Conservation (phyloP, 2,113 vertebrate species). For the Aspidoscelis tigris region DNA sequence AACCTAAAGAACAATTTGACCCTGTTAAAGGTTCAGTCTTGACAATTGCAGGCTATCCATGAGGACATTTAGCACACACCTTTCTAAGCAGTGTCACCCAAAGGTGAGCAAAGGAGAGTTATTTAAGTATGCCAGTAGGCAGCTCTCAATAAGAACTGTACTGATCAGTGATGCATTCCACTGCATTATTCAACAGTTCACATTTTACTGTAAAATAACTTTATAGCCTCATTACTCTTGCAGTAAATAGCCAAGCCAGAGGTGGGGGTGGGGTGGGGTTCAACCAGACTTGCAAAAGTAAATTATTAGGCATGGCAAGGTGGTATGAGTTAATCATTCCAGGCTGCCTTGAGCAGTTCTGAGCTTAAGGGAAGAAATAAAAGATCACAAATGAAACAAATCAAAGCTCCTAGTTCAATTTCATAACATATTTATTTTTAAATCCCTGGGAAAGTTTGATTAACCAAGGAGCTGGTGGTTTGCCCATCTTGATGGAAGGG, state of each 20-base stretch:
- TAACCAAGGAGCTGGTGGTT: conserved; percentile 62
- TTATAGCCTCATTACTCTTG: conserved; percentile 42
- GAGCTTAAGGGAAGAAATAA: conserved; percentile 24
- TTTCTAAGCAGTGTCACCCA: conserved; percentile 27
- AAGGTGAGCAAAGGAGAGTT: not conserved
- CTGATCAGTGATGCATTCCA: conserved; percentile 22
- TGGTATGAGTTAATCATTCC: conserved; percentile 41
- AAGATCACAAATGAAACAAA: conserved; percentile 25
- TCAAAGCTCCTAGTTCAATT: conserved; percentile 45
- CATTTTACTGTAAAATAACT: conserved; percentile 47
- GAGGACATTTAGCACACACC: conserved; percentile 49
- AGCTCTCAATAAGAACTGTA: conserved; percentile 43
- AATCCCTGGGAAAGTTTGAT: conserved; percentile 70
- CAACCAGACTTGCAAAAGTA: conserved; percentile 48
- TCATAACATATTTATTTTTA: conserved; percentile 10
- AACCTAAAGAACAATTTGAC: conserved; percentile 67
- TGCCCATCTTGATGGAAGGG: conserved; percentile 69
- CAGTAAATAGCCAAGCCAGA: conserved; percentile 29
- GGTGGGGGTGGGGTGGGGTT: conserved; percentile 8
- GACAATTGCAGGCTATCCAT: conserved; percentile 55
- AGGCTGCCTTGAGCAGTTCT: conserved; percentile 43
- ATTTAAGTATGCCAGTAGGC: conserved; percentile 16
- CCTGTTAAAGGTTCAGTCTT: conserved; percentile 53
- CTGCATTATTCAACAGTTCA: conserved; percentile 49
- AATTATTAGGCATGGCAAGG: conserved; percentile 57